Evolutionary conservation across 2,888 invertebrate genomes (phyloP).

Genomic region (Melanotus villosus): DNA sequence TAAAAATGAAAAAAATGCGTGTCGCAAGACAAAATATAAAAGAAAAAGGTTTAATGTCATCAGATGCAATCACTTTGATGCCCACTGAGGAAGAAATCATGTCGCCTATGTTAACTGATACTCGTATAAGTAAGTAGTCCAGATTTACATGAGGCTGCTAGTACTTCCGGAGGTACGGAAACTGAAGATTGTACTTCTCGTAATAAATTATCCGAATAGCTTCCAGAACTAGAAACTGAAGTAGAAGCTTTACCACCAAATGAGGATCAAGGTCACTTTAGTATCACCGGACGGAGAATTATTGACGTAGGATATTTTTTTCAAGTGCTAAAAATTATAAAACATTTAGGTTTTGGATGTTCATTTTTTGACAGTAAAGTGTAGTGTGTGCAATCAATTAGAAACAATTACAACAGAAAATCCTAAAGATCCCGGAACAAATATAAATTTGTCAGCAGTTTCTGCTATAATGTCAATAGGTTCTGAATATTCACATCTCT

Average conservation of each 20-base stretch:
- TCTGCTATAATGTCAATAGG: not conserved
- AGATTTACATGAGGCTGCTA: not conserved
- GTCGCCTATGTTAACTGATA: not conserved
- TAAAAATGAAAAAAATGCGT: not conserved
- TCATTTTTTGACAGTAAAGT: not conserved
- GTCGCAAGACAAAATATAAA: not conserved
- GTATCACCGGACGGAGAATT: not conserved
- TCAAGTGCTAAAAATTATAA: not conserved
- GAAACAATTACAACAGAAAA: not conserved
- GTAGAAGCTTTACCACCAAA: too few species aligned
- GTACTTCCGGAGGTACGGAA: too few species aligned
- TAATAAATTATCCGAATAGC: too few species aligned
- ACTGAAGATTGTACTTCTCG: too few species aligned
- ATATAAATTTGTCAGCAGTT: slow-evolving; percentile 1
- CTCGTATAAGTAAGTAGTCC: not conserved
- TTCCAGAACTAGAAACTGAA: not conserved
- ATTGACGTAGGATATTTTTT: not conserved
- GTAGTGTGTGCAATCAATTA: not conserved
- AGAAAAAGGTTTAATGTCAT: too few species aligned
- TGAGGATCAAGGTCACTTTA: not conserved
- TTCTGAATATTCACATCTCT: not conserved
- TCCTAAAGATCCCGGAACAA: not conserved
- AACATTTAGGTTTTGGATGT: slow-evolving; percentile 1
- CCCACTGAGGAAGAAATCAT: not conserved
- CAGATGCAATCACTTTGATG: too few species aligned